These are phyloP conservation scores for Pterocles gutturalis DNA, from an alignment of 2,113 vertebrate genomes.

Conservation along the genomic window DNA sequence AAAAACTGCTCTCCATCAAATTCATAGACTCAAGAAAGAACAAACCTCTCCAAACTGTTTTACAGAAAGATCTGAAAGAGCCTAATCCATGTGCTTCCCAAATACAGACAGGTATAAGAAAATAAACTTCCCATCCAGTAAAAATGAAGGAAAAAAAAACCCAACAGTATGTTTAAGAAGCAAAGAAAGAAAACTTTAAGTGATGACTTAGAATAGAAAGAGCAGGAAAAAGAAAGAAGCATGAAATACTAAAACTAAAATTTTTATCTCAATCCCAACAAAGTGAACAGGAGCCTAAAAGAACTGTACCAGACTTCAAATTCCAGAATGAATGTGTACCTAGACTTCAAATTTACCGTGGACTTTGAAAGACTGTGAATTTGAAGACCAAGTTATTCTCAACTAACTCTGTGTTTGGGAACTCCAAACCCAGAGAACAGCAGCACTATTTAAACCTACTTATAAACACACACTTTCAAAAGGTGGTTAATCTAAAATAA, in stretches of 20 bases:
- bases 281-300: not conserved
- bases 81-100: not conserved
- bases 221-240: not conserved
- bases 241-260: not conserved
- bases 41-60: not conserved
- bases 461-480: not conserved
- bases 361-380: not conserved
- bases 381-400: not conserved
- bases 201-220: not conserved
- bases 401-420: not conserved
- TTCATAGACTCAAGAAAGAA: not conserved
- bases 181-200: not conserved
- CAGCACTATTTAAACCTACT: not conserved
- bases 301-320: not conserved
- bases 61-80: not conserved
- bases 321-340: not conserved
- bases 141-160: not conserved
- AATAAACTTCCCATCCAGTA: not conserved
- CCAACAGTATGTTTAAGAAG: not conserved
- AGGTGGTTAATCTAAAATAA: conserved; percentile 6
- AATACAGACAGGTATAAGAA: not conserved
- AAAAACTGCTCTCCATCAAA: not conserved
- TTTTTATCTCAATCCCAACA: not conserved
- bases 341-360: not conserved
- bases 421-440: not conserved